Percentiles rank a stretch among this genome's conserved stretches.
Evolutionary conservation across 2,888 invertebrate species (phyloP).

Genomic region (Pycnomerus fuliginosus): DNA sequence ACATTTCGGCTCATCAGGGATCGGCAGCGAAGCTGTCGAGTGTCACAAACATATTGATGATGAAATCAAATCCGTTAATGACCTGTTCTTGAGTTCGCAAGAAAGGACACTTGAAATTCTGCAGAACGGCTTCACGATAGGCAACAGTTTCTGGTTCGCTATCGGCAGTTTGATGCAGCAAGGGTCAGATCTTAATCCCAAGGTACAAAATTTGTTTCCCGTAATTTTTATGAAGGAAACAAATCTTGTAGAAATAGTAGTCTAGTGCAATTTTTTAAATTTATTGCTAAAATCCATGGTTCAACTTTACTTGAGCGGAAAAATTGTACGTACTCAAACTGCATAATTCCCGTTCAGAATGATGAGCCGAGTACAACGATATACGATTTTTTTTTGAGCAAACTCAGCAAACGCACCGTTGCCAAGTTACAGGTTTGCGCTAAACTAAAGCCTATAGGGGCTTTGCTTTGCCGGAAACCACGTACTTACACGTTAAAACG

Average conservation of each 20-base stretch:
- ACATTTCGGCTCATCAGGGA: constrained; percentile 37
- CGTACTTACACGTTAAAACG: no score
- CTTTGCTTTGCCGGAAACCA: no score
- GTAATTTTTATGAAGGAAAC: constrained; percentile 4
- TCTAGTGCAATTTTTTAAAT: no score
- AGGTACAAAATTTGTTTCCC: constrained; percentile 60
- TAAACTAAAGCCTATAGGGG: no score
- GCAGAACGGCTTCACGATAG: constrained; percentile 81
- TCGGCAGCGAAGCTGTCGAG: constrained; percentile 35
- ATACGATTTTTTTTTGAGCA: no score
- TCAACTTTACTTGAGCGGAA: no score
- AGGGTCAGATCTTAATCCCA: constrained; percentile 89
- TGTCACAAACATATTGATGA: constrained; percentile 11
- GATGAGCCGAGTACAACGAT: no score
- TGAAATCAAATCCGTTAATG: constrained; percentile 33
- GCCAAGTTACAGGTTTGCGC: no score
- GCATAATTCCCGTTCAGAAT: no score
- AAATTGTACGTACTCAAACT: no score
- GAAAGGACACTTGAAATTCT: constrained; percentile 44
- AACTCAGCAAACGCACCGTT: no score
- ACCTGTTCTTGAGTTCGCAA: constrained; percentile 30
- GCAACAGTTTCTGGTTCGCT: constrained; percentile 95
- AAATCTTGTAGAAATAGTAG: constrained; percentile 16
- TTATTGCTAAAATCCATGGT: no score
- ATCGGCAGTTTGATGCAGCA: constrained; percentile 94